Conservation (phyloP, 23 tunicate genomes). For the Phallusia fumigata region DNA sequence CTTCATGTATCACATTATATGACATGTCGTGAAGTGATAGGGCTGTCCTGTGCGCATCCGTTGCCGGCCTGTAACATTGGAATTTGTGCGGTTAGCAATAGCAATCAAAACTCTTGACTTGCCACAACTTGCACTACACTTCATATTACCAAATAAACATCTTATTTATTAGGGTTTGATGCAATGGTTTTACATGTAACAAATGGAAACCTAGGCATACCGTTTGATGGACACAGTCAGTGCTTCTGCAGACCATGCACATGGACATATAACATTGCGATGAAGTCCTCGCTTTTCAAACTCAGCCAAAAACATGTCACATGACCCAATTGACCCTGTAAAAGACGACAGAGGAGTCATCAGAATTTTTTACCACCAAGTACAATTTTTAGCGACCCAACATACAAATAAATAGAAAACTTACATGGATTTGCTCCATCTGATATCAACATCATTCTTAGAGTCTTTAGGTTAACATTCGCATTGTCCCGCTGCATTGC, state of each 20-base stretch:
- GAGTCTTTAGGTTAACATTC: conserved; percentile 73
- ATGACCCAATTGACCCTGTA: conserved; percentile 93
- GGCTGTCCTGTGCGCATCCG: conserved; percentile 56
- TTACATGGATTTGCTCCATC: conserved; percentile 98
- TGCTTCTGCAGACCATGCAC: conserved; percentile 95
- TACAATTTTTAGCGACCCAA: no score
- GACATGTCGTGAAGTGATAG: conserved; percentile 80
- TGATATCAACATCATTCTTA: conserved; percentile 81
- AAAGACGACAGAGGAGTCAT: no score
- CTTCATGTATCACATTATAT: conserved; percentile 69
- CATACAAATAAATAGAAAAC: conserved; percentile 30
- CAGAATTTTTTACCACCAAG: no score
- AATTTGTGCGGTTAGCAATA: no score
- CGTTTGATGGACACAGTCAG: conserved; percentile 75
- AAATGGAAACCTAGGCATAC: conserved; percentile 4
- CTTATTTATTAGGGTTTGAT: no score
- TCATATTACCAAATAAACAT: no score
- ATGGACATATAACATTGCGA: conserved; percentile 77
- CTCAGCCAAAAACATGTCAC: conserved; percentile 88
- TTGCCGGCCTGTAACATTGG: conserved; percentile 43
- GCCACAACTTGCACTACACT: no score
- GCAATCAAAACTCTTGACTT: no score
- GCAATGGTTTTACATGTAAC: no score
- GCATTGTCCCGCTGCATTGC: conserved; percentile 76
- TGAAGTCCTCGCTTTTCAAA: conserved; percentile 71